A percentile compares a stretch with the other conserved stretches of the same genome.
Evolutionary conservation across 1,140 invertebrate genomes (phyloP).

Genomic region (Drosophila pachea): DNA sequence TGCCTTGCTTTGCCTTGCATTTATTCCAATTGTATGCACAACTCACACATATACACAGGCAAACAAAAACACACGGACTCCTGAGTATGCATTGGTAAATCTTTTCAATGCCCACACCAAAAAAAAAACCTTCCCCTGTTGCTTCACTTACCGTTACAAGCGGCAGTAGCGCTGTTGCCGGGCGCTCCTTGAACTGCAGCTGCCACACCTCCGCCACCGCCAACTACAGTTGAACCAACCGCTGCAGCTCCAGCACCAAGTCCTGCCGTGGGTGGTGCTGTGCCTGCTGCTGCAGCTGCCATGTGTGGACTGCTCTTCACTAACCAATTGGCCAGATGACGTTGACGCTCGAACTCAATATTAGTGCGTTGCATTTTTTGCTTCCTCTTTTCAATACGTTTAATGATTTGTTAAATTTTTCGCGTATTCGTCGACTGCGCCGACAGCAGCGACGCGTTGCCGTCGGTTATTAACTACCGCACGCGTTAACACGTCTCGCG

Average conservation of each 20-base stretch:
- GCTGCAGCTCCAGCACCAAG: slow-evolving; percentile 26
- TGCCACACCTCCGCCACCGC: slow-evolving; percentile 29
- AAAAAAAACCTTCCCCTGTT: slow-evolving; percentile 11
- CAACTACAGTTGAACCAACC: slow-evolving; percentile 28
- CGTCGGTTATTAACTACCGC: slow-evolving; percentile 59
- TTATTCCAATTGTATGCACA: slow-evolving; percentile 20
- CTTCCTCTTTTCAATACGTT: slow-evolving; percentile 39
- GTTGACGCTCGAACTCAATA: slow-evolving; percentile 78
- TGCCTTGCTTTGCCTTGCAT: slow-evolving; percentile 47
- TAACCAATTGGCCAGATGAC: slow-evolving; percentile 78
- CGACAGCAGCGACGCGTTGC: slow-evolving; percentile 62
- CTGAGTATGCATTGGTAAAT: slow-evolving; percentile 13
- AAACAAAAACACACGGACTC: background rate
- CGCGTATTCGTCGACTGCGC: slow-evolving; percentile 42
- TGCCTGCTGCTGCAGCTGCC: slow-evolving; percentile 63
- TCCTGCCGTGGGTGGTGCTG: slow-evolving; percentile 33
- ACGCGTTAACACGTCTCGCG: slow-evolving; percentile 56
- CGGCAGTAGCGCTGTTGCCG: slow-evolving; percentile 62
- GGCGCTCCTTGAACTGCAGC: slow-evolving; percentile 48
- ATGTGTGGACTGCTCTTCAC: slow-evolving; percentile 78
- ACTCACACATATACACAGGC: background rate
- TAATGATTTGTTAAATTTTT: slow-evolving; percentile 11
- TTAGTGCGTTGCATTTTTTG: slow-evolving; percentile 77
- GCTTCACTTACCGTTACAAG: slow-evolving; percentile 67
- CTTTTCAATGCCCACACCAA: slow-evolving; percentile 22